Base-by-base conservation (phyloP, 2,888 invertebrate genomes). In the Orgyia antiqua region DNA sequence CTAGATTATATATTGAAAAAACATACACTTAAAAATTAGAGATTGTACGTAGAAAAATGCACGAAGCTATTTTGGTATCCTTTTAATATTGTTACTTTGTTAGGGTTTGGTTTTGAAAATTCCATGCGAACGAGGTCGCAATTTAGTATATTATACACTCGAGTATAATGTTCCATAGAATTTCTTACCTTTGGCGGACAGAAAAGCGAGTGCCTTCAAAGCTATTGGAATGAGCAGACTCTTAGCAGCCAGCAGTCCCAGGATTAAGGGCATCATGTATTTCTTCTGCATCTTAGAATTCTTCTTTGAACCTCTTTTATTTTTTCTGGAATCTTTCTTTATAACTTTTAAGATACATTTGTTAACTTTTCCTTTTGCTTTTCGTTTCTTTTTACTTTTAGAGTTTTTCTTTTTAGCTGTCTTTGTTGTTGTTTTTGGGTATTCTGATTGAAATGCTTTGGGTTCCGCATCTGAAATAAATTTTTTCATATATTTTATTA, bases 221-320 rank as follows among this genome's bases (percentile, higher is more conserved):
- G 91, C 88, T 18, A 92, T 70, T 0, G 93, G 93, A 27, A 93
- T 70, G 5, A 93, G 51, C 1, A 94, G 67, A 18, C 90, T 86
- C 61, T 92, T 92, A 1, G 92, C 89, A 28, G 92, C 77, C 10
- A 92, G 54, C 12, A 91, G 73, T 0, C 91, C 92, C 10, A 92
- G 49, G 10, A 93, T 63, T 39, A 93, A 29, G 0, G 92, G 91
- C 42, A 90, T 64, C 32, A 92, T 62, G 44, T 87, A 87, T 51
- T 89, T 90, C 42, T 84, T 82, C 3, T 88, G 62, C 54, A 87
- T 87, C 26, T 67, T 60, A 9, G 45, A 12, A 2, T 33, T 26
- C 11, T 47, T 64, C 4, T 27, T 34, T 0, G 54, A 48, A 13
- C 50, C 25, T 27, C 45, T 48, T 4, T 51, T 64, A 5, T 58